A percentile compares a stretch with the other conserved stretches of the same genome.
phyloP scores from a whole-genome alignment of 2,113 vertebrate genomes.

The Zosterops hypoxanthus region DNA sequence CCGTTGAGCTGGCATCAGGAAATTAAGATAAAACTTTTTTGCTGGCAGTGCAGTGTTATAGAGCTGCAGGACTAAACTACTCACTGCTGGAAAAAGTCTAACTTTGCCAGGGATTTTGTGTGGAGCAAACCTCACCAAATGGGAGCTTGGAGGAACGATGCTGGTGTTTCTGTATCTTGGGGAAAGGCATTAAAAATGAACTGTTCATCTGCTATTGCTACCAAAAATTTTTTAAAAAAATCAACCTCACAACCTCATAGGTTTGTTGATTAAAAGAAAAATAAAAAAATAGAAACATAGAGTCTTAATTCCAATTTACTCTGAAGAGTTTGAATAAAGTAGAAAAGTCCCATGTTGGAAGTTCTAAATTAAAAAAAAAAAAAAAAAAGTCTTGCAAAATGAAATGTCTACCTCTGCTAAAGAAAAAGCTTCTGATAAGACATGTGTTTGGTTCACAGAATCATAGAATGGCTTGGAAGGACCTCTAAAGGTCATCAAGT shows the following conservation, averaged over 20 bases:
- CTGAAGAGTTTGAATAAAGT: neutral
- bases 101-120: neutral
- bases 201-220: neutral
- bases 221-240: neutral
- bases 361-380: neutral
- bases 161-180: neutral
- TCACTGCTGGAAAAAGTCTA: neutral
- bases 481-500: neutral
- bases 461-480: neutral
- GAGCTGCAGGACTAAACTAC: neutral
- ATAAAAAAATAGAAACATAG: neutral
- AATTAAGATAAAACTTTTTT: conserved; percentile 54
- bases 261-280: neutral
- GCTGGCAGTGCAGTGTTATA: conserved; percentile 30
- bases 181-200: neutral
- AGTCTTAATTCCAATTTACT: neutral
- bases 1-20: conserved; percentile 24
- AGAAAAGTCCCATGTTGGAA: neutral
- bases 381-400: neutral
- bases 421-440: neutral
- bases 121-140: neutral
- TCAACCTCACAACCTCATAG: neutral
- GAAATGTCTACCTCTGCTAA: neutral
- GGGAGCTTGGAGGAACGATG: neutral
- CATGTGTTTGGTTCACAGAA: neutral